Evolutionary conservation across 2,888 invertebrate species (phyloP).

Genomic region (Ceramica pisi): DNA sequence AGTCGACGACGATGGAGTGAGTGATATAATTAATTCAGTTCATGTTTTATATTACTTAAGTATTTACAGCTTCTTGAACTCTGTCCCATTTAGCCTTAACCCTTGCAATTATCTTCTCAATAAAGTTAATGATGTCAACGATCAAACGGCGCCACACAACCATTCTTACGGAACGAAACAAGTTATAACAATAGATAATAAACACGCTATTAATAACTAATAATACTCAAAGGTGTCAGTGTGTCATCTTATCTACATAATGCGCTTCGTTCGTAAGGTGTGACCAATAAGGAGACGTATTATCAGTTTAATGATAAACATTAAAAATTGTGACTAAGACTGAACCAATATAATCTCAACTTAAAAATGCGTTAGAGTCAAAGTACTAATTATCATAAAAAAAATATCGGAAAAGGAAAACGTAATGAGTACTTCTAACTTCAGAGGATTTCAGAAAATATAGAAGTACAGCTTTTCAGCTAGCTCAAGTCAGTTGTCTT

Average conservation of each 20-base stretch:
- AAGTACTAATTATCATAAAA: too few relatives aligned
- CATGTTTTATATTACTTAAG: not conserved
- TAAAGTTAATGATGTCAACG: slow-evolving; percentile 7
- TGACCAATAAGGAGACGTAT: slow-evolving; percentile 1
- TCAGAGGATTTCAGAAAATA: too few relatives aligned
- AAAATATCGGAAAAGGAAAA: too few relatives aligned
- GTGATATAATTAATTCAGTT: too few relatives aligned
- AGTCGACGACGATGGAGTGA: too few relatives aligned
- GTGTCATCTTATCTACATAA: slow-evolving; percentile 51
- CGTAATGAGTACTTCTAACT: too few relatives aligned
- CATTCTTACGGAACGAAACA: not conserved
- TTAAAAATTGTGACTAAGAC: not conserved
- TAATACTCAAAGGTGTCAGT: slow-evolving; percentile 45
- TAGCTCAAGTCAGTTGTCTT: too few relatives aligned
- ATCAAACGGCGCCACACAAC: slow-evolving; percentile 16
- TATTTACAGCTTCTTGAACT: not conserved
- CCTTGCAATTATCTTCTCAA: slow-evolving; percentile 1
- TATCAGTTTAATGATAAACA: not conserved
- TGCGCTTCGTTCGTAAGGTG: slow-evolving; percentile 4
- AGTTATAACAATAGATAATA: slow-evolving; percentile 37
- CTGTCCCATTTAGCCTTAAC: not conserved
- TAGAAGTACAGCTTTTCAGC: too few relatives aligned
- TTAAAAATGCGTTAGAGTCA: not conserved
- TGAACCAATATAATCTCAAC: not conserved
- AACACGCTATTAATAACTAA: slow-evolving; percentile 35